Conservation (phyloP, 2,113 vertebrate species). For the Ptychochromis oligacanthus region DNA sequence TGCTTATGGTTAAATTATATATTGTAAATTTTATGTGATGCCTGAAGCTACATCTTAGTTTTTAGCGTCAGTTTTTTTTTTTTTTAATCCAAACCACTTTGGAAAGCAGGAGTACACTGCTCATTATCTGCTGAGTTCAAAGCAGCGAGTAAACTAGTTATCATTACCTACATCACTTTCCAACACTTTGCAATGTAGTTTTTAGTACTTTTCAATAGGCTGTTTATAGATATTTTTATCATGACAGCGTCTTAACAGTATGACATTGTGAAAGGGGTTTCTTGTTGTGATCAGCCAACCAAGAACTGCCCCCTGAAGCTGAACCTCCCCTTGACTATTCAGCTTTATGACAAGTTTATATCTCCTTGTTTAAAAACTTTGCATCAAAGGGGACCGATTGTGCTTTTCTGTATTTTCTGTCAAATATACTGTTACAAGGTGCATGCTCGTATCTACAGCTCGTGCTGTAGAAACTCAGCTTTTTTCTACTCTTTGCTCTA, state of each 20-base stretch:
- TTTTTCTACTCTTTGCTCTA: too few species aligned
- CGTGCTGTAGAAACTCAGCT: too few species aligned
- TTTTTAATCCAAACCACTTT: neutral
- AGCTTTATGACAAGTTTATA: neutral
- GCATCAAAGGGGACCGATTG: too few species aligned
- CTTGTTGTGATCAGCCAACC: too few species aligned
- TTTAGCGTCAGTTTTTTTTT: neutral
- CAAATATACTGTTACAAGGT: too few species aligned
- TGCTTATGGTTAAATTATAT: neutral
- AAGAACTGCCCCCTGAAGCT: neutral
- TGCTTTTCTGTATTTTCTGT: too few species aligned
- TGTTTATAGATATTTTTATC: neutral
- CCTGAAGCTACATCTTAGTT: neutral
- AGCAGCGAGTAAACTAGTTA: neutral
- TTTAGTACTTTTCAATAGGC: neutral
- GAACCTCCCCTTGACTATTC: neutral
- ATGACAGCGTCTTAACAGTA: rapidly evolving
- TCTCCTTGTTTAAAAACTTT: too few species aligned
- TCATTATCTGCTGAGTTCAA: neutral
- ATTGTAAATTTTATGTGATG: neutral
- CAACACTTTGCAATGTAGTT: neutral
- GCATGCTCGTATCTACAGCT: too few species aligned
- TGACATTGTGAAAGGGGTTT: neutral
- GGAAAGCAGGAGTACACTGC: neutral
- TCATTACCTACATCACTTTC: too few species aligned